A percentile compares a stretch with the other conserved stretches of the same genome.
Evolutionary conservation across 2,888 invertebrate genomes (phyloP).

Genomic region (Cotesia congregata): DNA sequence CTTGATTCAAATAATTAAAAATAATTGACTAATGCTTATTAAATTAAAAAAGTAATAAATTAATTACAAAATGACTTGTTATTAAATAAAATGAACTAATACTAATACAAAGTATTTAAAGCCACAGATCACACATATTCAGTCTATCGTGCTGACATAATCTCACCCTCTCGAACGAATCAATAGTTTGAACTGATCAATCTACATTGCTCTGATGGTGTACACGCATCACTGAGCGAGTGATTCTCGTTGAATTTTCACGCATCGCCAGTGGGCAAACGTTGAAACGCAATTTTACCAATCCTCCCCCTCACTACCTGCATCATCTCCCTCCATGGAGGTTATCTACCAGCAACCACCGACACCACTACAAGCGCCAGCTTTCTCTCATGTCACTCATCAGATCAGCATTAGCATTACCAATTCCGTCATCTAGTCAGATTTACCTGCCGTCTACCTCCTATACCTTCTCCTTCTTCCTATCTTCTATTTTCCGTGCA

Average conservation of each 20-base stretch:
- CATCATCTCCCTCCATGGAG: slow-evolving; percentile 18
- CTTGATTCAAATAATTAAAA: no score
- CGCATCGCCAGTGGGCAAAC: slow-evolving; percentile 36
- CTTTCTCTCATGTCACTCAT: slow-evolving; percentile 24
- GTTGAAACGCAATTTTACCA: slow-evolving; percentile 29
- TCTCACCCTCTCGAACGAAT: slow-evolving; percentile 21
- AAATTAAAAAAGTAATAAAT: background rate
- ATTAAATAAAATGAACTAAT: background rate
- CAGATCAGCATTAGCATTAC: background rate
- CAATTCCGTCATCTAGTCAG: slow-evolving; percentile 12
- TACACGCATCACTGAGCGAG: slow-evolving; percentile 11
- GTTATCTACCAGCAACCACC: background rate
- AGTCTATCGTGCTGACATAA: slow-evolving; percentile 9
- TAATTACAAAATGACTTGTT: background rate
- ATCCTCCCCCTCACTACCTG: slow-evolving; percentile 12
- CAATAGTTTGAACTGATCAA: slow-evolving; percentile 14
- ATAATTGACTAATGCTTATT: background rate
- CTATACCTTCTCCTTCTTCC: background rate
- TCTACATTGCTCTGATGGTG: background rate
- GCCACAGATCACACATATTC: background rate
- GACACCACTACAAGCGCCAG: background rate
- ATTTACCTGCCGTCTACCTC: background rate
- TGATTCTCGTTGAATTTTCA: slow-evolving; percentile 24
- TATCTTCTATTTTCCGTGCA: background rate
- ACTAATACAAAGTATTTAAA: background rate